Percentiles rank a stretch among this genome's conserved stretches.
Evolutionary conservation across 2,888 invertebrate genomes (phyloP).

Genomic region (Lasioglossum morio): DNA sequence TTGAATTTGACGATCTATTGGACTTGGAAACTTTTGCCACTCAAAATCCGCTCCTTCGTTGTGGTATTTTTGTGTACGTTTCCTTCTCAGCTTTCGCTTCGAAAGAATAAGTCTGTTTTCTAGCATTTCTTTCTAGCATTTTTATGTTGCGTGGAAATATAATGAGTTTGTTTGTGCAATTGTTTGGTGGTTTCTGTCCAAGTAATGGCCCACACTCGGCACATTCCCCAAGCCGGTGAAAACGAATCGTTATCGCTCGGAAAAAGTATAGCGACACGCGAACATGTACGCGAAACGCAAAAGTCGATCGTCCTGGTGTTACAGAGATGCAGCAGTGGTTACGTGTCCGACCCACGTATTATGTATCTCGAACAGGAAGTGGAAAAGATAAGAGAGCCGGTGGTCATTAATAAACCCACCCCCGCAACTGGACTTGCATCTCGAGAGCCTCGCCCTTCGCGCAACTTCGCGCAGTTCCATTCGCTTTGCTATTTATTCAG

Average conservation of each 20-base stretch:
- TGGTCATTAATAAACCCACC: slow-evolving; percentile 75
- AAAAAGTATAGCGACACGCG: slow-evolving; percentile 38
- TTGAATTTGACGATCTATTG: too few relatives aligned
- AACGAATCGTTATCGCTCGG: slow-evolving; percentile 29
- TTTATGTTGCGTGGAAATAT: too few relatives aligned
- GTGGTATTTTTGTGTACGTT: too few relatives aligned
- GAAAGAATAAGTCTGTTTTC: too few relatives aligned
- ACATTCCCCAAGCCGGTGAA: neutral
- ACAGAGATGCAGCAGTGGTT: slow-evolving; percentile 55
- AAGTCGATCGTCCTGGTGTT: slow-evolving; percentile 49
- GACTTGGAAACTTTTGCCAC: too few relatives aligned
- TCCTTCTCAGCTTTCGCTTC: neutral
- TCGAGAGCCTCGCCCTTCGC: slow-evolving; percentile 34
- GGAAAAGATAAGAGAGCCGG: slow-evolving; percentile 76
- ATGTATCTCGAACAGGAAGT: slow-evolving; percentile 77
- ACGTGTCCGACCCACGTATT: slow-evolving; percentile 70
- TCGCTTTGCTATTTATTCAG: slow-evolving; percentile 27
- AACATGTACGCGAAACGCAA: neutral
- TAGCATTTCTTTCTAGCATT: too few relatives aligned
- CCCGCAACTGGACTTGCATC: slow-evolving; percentile 56
- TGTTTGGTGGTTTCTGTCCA: neutral
- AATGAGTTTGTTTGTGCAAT: too few relatives aligned
- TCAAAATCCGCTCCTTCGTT: too few relatives aligned
- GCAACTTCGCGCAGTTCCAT: slow-evolving; percentile 22
- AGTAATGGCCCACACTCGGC: neutral